Evolutionary conservation across 2,113 vertebrate species (phyloP), one percentile per base, ranked within the genome.

Genomic region (Eptesicus fuscus): DNA sequence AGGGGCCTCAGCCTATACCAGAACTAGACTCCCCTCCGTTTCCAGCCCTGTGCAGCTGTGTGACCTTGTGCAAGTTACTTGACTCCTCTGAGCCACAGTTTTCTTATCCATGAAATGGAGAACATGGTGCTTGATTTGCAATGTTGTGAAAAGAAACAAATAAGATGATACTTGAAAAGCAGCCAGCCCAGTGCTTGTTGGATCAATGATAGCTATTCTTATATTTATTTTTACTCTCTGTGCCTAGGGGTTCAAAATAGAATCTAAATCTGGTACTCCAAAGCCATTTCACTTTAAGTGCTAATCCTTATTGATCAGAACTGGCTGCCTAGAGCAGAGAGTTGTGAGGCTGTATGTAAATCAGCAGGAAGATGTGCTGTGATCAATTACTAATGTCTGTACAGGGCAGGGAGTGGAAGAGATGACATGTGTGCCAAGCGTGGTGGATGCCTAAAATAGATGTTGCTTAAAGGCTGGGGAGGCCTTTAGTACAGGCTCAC

Each of bases 351-450:
- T 79, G 17, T 14, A 22, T 69, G n/a, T 17, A 78, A 8, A 88
- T 61, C 40, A 35, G 35, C 59, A 80, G 86, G 84, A 93, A 59
- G 59, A 83, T 42, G 32, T 84, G 79, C 79, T 88, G 18, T 65
- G 82, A 95, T 95, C 96, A 61, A 83, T 94, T 92, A 83, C 88
- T 96, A 71, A 95, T 95, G 86, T 63, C 95, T 97, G 74, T n/a
- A 22, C 28, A 69, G 77, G 61, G 44, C 37, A 90, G 44, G 74
- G 56, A 91, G 61, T 51, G 16, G 44, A 32, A 89, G 25, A 20
- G 76, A 35, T 9, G n/a, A 3, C 5, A 8, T 69, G 65, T n/a
- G 18, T 23, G 71, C 51, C 44, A 70, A 40, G 49, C 49, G 35
- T 47, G 47, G 11, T 9, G 1, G 3, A 10, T 49, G 37, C 82